Evolutionary conservation across 1,140 invertebrate species (phyloP), one percentile per base, ranked within the genome.

Genomic region (Drosophila athabasca): DNA sequence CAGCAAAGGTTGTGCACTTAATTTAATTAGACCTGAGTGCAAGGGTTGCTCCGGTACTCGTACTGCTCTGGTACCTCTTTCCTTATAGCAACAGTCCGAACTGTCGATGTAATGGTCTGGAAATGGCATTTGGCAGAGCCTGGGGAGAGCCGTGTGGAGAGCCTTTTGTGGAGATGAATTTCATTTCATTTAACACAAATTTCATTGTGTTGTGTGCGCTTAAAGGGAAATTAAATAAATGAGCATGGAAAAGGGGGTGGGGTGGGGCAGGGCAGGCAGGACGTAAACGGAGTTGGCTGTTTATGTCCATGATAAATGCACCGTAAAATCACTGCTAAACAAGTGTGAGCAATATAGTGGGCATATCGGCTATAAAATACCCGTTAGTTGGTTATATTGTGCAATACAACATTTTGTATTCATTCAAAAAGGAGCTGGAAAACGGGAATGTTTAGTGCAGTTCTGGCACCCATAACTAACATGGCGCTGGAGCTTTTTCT

Each of bases 211-310:
- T 84, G 64, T 69, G 67, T 70, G 75, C 75, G 75, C 61, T 80
- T 84, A 62, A 84, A 84, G 76, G 76, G 67, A 87, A 79, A 78
- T 87, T 88, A 82, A 88, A 88, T 88, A 87, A 85, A 77, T 81
- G 60, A 51, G 74, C 46, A 17, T 19, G 5, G 15, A 15, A 15
- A 11, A 24, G 43, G 11, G 13, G 46, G 8, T 19, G 22, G 24
- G 5, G 9, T 19, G 17, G 17, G 50, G 24, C 0, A 35, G 35
- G 58, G 31, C 58, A 48, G n/a, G 17, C 29, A 46, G 62, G 59
- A 31, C 17, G 26, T 39, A 5, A 11, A 24, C 59, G 64, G 46
- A 31, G 26, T 11, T 39, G 55, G 15, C 26, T 13, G 65, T 51
- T 41, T 57, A 72, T 79, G 70, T 64, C 58, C 68, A 57, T 68